Evolutionary conservation across 2,888 invertebrate genomes (phyloP), one percentile per base, ranked within the genome.

Genomic region (Cantharis nigra): DNA sequence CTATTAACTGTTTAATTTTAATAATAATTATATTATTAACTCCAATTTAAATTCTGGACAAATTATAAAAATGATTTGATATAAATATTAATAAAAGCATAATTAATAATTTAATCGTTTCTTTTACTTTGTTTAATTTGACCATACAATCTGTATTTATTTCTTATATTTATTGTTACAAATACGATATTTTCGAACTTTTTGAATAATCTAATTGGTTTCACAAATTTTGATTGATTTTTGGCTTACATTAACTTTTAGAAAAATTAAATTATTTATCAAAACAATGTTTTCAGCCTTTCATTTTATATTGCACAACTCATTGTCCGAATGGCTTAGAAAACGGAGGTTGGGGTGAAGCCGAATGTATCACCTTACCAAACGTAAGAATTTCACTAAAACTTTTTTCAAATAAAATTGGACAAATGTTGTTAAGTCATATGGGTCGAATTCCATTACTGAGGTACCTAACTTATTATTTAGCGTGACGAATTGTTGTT

Each of bases 371-470:
- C 62, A 90, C 92, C 3, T 87, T 92, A 69, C 92, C 92, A 0
- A 92, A 92, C 69, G 90, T 94, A 81, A 94, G 85, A 90, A 94
- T 88, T 90, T 91, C 90, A 89, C 91, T 96, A 69, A 90, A 92
- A 74, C 85, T 90, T 69, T 91, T 97, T 80, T 89, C 92, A 1
- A 89, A 90, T 28, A 92, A 94, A 82, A 90, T 95, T 74, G 92
- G 93, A 83, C 89, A 91, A 70, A 88, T 97, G 82, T 86, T 97
- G 78, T 91, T 93, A 79, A 91, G 92, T 18, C 97, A 97, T 86
- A 92, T 93, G 83, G 96, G 96, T 49, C 91, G 91, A 77, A 87
- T 97, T 86, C 96, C 96, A 0, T 88, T 97, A 76, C 91, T 94
- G 83, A 96, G 95, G 95, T 96, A 86, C 70, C 13, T 67, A 10